Base-by-base conservation (phyloP, 2,888 invertebrate genomes). In the Eupithecia tripunctaria region DNA sequence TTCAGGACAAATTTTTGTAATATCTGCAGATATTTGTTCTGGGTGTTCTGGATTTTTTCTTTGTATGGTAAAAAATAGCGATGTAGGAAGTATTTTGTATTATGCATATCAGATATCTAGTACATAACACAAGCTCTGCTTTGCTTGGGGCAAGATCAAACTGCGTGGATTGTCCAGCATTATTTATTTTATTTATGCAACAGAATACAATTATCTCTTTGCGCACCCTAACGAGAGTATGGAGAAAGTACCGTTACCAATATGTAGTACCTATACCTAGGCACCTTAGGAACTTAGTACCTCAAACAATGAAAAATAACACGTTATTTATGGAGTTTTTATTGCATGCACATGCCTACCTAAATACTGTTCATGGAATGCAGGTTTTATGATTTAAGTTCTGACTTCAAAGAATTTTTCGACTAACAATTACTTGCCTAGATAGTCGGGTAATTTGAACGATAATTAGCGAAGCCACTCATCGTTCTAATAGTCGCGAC, bases 351-450 rank as follows among this genome's bases (percentile, higher is more conserved):
- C 18, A 51, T 74, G 74, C 73, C 56, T 76, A 71, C 80, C 74
- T 79, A 29, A 76, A 64, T 76, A 72, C 51, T 51, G 70, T 76
- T 70, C 62, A 66, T 70, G 67, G 75, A 76, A 80, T 78, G 78
- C 71, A 68, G 75, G 75, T 74, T 78, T 79, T 76, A 78, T 81
- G 74, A 76, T 74, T 66, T 73, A 78, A 51, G 51, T 51, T 51
- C 51, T 2, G 21, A 51, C 21, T 73, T 76, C 56, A 27, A 32
- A 59, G 63, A 73, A 71, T 72, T 72, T 66, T 72, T 70, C 71
- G 70, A 76, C 71, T 71, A 67, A 32, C 51, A 21, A 64, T 25
- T 70, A 41, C 41, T 41, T 56, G 70, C 73, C 21, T 51, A 51
- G 51, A 67, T 74, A 71, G 73, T 73, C 56, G 29, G 67, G 77